Percentiles rank a stretch among this genome's conserved stretches.
phyloP scores from a whole-genome alignment of 2,797 vertebrate genomes.

The Trichosurus vulpecula region DNA sequence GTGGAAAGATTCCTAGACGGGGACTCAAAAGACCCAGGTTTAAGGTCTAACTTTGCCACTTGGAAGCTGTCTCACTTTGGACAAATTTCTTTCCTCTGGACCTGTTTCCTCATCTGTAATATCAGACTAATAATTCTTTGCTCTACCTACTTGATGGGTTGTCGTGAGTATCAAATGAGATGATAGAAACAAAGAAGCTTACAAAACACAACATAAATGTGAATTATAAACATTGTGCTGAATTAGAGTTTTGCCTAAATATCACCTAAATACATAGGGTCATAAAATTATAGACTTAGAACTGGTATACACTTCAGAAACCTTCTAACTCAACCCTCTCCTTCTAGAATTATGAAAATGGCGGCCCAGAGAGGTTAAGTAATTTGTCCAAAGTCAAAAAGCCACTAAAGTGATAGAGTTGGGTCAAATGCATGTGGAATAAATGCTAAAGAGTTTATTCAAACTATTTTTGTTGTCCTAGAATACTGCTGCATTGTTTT shows the following conservation, averaged over 20 bases:
- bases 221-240: not conserved
- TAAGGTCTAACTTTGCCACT: not conserved
- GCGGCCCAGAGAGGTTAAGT: not conserved
- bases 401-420: not conserved
- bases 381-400: not conserved
- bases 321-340: not conserved
- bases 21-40: not conserved
- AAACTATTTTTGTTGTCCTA: not conserved
- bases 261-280: not conserved
- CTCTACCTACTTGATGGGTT: not conserved
- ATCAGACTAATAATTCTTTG: not conserved
- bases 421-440: not conserved
- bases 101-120: not conserved
- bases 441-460: not conserved
- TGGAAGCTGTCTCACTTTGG: not conserved
- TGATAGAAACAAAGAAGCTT: not conserved
- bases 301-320: not conserved
- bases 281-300: not conserved
- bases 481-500: not conserved
- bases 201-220: not conserved
- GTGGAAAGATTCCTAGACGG: not conserved
- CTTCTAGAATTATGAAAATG: not conserved
- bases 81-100: not conserved
- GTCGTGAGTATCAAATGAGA: not conserved
- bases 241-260: not conserved